A percentile compares a stretch with the other conserved stretches of the same genome.
These are phyloP conservation scores for Lasioglossum villosulum DNA, from an alignment of 2,888 invertebrate genomes.

Conservation along the genomic window DNA sequence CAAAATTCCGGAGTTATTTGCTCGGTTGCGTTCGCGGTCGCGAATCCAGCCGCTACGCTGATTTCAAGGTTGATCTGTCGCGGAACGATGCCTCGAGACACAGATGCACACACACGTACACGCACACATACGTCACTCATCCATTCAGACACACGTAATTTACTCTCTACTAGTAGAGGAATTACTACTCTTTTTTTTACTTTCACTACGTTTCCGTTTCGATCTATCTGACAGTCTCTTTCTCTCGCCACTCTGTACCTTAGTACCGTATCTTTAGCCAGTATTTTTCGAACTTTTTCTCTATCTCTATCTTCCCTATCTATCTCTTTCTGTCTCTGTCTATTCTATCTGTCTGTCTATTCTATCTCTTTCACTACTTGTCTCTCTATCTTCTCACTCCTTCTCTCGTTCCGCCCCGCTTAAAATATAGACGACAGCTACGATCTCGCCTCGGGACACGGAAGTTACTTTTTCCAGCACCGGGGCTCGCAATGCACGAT, in stretches of 20 bases:
- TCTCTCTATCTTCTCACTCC: constrained; percentile 43
- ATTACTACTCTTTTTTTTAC: constrained; percentile 33
- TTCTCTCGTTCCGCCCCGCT: constrained; percentile 45
- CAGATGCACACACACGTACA: background rate
- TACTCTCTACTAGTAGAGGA: constrained; percentile 45
- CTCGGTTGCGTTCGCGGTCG: background rate
- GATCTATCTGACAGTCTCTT: constrained; percentile 43
- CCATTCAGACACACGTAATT: constrained; percentile 34
- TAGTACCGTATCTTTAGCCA: constrained; percentile 54
- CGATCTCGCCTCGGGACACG: background rate
- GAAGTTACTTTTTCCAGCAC: background rate
- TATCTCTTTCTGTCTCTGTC: background rate
- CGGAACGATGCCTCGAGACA: constrained; percentile 40
- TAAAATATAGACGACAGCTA: constrained; percentile 40
- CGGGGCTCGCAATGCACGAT: background rate
- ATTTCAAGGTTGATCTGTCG: constrained; percentile 55
- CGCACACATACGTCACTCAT: background rate
- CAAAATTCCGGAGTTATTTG: constrained; percentile 42
- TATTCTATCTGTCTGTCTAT: background rate
- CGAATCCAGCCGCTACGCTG: background rate
- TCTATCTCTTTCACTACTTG: background rate
- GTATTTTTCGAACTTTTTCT: constrained; percentile 48
- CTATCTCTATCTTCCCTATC: constrained; percentile 38
- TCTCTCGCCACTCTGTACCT: constrained; percentile 33
- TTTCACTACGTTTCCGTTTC: constrained; percentile 37